Conservation (phyloP, 2,797 vertebrate species). For the Yasuhikotakia modesta region DNA sequence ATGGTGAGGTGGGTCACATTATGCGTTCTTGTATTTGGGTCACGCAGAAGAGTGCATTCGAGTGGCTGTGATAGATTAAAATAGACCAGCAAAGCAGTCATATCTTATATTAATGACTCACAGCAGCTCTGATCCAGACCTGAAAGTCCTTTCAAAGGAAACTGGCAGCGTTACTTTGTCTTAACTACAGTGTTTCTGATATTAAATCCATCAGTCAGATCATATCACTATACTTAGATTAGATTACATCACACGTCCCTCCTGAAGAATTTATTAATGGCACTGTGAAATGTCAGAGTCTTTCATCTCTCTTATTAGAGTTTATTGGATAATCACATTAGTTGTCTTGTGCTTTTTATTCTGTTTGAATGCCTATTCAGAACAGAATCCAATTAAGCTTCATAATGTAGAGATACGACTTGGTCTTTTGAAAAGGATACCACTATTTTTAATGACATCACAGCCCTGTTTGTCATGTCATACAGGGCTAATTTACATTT, state of each 20-base stretch:
- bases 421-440: not conserved
- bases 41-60: slow-evolving; percentile 27
- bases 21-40: slow-evolving; percentile 36
- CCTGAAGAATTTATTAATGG: slow-evolving; percentile 24
- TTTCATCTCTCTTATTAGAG: slow-evolving; percentile 48
- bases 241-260: slow-evolving; percentile 49
- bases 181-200: slow-evolving; percentile 23
- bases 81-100: slow-evolving; percentile 30
- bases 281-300: slow-evolving; percentile 37
- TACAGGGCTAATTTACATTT: not conserved
- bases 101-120: slow-evolving; percentile 12
- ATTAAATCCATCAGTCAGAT: slow-evolving; percentile 41
- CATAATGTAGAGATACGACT: not conserved
- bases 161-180: slow-evolving; percentile 7
- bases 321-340: slow-evolving; percentile 52
- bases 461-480: not conserved
- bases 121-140: slow-evolving; percentile 2
- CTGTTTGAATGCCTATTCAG: slow-evolving; percentile 5
- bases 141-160: slow-evolving; percentile 10
- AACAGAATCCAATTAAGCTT: not conserved
- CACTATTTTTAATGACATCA: not conserved
- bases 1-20: not conserved
- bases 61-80: slow-evolving; percentile 31
- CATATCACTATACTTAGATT: slow-evolving; percentile 40
- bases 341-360: slow-evolving; percentile 27